These are phyloP conservation scores for Centropus bengalensis DNA, from an alignment of 2,113 vertebrate species.

Conservation along the genomic window DNA sequence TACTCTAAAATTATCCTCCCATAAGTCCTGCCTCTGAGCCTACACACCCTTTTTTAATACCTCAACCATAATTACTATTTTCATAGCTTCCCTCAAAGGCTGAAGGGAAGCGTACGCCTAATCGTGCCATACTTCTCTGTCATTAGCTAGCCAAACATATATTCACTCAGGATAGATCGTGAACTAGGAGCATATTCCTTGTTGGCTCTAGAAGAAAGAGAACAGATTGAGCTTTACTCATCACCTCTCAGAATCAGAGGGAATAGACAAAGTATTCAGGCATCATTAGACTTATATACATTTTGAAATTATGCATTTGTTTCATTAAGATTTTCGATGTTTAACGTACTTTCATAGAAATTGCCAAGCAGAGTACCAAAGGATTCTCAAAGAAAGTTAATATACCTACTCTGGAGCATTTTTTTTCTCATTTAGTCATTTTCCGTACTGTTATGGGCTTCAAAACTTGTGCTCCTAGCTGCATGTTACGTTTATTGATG, in stretches of 20 bases:
- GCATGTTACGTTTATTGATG: background rate
- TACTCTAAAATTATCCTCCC: background rate
- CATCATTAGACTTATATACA: background rate
- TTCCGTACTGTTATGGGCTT: background rate
- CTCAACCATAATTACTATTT: background rate
- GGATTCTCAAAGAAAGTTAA: background rate
- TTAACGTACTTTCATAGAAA: background rate
- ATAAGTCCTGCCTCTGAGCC: background rate
- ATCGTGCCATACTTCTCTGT: background rate
- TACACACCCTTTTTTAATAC: background rate
- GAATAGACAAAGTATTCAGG: background rate
- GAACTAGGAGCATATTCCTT: background rate
- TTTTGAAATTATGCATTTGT: background rate
- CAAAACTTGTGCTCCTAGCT: background rate
- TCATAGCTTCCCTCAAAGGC: background rate
- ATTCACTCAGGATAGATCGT: background rate
- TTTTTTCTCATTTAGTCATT: background rate
- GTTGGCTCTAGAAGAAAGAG: background rate
- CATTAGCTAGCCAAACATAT: background rate
- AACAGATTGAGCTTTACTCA: background rate
- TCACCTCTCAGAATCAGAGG: background rate
- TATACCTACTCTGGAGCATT: background rate
- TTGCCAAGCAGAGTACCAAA: background rate
- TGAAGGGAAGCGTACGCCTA: background rate
- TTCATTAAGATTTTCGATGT: background rate